Conservation (phyloP, 2,888 invertebrate genomes). For the Tenthredo livida region DNA sequence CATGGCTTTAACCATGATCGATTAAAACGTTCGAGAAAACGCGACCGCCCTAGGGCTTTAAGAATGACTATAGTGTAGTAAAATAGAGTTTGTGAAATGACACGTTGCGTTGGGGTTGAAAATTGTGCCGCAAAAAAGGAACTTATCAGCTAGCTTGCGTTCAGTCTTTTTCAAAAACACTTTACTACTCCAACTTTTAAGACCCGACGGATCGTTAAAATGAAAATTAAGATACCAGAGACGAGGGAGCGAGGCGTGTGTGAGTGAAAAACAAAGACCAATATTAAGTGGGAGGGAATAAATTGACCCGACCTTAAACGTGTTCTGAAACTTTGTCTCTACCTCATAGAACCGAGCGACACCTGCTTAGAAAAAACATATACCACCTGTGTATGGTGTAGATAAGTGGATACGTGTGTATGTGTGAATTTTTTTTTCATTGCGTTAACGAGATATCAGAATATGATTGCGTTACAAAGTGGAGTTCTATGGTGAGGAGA, state of each 20-base stretch:
- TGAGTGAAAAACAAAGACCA: background rate
- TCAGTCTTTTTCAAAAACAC: background rate
- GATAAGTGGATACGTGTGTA: background rate
- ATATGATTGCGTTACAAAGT: slow-evolving; percentile 28
- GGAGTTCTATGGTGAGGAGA: background rate
- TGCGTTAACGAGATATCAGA: background rate
- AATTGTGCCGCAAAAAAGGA: background rate
- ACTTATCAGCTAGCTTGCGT: background rate
- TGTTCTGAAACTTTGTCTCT: slow-evolving; percentile 25
- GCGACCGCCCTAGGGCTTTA: background rate
- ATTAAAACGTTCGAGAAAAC: background rate
- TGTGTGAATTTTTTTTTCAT: background rate
- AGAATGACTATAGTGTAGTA: background rate
- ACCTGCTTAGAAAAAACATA: slow-evolving; percentile 36
- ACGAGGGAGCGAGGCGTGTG: background rate
- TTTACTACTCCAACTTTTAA: background rate
- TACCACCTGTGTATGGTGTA: too few relatives aligned
- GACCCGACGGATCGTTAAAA: slow-evolving; percentile 13
- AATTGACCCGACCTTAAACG: slow-evolving; percentile 42
- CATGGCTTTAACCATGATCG: background rate
- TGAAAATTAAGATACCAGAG: slow-evolving; percentile 35
- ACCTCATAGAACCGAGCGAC: background rate
- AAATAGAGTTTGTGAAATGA: background rate
- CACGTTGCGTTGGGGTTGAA: background rate
- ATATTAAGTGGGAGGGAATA: slow-evolving; percentile 22